phyloP scores from a whole-genome alignment of 2,113 vertebrate species.

The Triplophysa tibetana region DNA sequence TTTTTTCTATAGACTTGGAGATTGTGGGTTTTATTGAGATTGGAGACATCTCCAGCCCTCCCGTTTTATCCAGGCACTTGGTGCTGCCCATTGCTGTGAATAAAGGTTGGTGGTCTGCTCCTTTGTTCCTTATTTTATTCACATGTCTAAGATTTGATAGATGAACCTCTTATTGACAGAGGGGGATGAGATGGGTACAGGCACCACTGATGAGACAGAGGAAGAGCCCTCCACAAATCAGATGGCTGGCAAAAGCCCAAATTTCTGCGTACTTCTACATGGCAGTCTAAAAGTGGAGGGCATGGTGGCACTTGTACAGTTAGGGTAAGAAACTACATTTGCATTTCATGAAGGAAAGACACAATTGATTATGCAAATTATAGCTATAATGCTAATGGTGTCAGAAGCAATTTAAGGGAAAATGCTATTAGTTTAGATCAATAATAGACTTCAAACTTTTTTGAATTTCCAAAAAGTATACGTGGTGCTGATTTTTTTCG shows the following conservation, averaged over 20 bases:
- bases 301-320: slow-evolving; percentile 96
- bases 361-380: too few relatives aligned
- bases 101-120: slow-evolving; percentile 81
- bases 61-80: slow-evolving; percentile 93
- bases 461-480: too few relatives aligned
- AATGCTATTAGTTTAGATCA: too few relatives aligned
- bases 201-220: slow-evolving; percentile 88
- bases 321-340: slow-evolving; percentile 80
- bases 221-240: slow-evolving; percentile 96
- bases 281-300: slow-evolving; percentile 98
- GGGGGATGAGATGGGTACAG: slow-evolving; percentile 91
- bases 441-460: too few relatives aligned
- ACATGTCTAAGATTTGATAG: background rate
- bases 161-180: slow-evolving; percentile 71
- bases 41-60: slow-evolving; percentile 95
- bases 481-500: background rate
- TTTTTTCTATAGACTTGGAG: slow-evolving; percentile 83
- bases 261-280: slow-evolving; percentile 95
- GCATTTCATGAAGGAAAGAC: background rate
- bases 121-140: slow-evolving; percentile 7
- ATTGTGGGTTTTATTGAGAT: slow-evolving; percentile 98
- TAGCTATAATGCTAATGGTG: too few relatives aligned
- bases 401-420: too few relatives aligned
- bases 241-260: slow-evolving; percentile 95
- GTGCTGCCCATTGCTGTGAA: slow-evolving; percentile 94